Evolutionary conservation across 2,797 vertebrate species (phyloP), one percentile per base, ranked within the genome.

Genomic region (Lateolabrax maculatus): DNA sequence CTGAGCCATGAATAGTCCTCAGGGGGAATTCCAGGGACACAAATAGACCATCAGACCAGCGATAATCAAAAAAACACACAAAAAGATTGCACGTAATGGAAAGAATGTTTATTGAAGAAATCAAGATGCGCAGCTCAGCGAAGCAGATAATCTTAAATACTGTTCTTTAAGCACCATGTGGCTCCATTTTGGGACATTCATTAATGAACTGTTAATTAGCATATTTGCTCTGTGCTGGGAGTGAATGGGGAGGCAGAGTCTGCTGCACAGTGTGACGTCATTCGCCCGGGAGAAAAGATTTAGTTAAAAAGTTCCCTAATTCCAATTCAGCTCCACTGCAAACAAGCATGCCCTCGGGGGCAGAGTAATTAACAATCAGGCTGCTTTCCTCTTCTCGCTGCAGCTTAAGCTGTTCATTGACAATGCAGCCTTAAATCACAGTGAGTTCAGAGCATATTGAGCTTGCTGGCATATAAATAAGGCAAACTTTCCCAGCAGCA

Each of bases 21-120:
- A 34, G 51, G 84, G 91, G 84, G 68, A 90, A 84, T 84, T 88
- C 86, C 79, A 68, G 52, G 44, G 51, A 56, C 78, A 58, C 65
- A 87, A 87, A 84, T 53, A 89, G 75, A 80, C 44, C 70, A 86
- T 79, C 72, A 82, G 62, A 68, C 9, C 9, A 56, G 37, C 21
- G 51, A 71, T 71, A 41, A 67, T 60, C 15, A 61, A 39, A 52
- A 46, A 70, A 39, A 34, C n/a, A 8, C 27, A 75, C 25, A 39
- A 68, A 62, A 87, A 64, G 41, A 79, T 66, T 13, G 7, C 9
- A 6, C 37, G 43, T 34, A 64, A 68, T 25, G 44, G 60, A 80
- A 77, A 69, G 43, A 75, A 27, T 25, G 23, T 64, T 74, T 43
- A 43, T 44, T 71, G 55, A 60, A 27, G 29, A 73, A 64, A 75